phyloP scores from a whole-genome alignment of 2,113 vertebrate genomes.

The Archilochus colubris region DNA sequence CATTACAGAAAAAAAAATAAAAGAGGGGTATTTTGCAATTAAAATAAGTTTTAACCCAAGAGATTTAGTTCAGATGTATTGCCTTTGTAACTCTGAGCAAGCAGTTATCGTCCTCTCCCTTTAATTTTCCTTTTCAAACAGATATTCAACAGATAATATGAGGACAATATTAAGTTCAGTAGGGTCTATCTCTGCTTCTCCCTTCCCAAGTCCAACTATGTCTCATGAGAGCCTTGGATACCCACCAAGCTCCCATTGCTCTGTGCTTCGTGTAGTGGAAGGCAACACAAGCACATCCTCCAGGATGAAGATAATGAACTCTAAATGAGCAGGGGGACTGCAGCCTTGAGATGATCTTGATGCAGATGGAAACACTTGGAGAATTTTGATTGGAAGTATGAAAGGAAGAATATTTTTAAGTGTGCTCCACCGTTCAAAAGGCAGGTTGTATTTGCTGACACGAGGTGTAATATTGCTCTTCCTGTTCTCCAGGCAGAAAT shows the following conservation, averaged over 20 bases:
- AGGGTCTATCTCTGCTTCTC: not conserved
- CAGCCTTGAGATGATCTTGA: not conserved
- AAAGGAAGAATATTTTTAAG: not conserved
- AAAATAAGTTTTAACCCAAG: not conserved
- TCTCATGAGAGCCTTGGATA: not conserved
- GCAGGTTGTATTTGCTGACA: not conserved
- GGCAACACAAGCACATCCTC: accelerated
- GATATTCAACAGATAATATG: not conserved
- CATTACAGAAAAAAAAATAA: not conserved
- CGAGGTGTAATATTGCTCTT: not conserved
- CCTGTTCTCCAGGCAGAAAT: accelerated
- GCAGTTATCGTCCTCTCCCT: not conserved
- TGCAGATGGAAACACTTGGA: not conserved
- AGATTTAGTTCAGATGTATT: not conserved
- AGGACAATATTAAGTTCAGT: not conserved
- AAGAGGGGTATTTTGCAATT: not conserved
- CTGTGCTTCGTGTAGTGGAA: accelerated
- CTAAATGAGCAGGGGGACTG: not conserved
- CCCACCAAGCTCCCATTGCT: not conserved
- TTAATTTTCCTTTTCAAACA: not conserved
- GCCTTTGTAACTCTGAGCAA: not conserved
- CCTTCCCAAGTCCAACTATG: not conserved
- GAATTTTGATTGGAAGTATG: not conserved
- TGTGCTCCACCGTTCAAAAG: not conserved
- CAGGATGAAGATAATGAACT: not conserved